Percentiles rank a stretch among this genome's conserved stretches.
phyloP scores from a whole-genome alignment of 37 sponge, comb jelly and placozoan species.

The Crambe crambe region DNA sequence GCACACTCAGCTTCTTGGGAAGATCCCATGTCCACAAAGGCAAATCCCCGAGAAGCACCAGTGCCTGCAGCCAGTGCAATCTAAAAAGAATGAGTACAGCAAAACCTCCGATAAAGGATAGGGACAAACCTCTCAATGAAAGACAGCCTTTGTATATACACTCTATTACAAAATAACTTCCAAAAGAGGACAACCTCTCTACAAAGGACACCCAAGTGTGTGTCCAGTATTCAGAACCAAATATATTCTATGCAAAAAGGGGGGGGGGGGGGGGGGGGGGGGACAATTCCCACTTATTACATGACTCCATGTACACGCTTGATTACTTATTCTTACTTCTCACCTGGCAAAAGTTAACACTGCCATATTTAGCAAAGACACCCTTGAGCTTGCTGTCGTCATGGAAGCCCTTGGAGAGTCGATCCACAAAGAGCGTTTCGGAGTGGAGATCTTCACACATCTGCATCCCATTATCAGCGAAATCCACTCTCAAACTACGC shows the following conservation, averaged over 20 bases:
- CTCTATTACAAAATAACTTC: neutral
- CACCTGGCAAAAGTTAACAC: slow-evolving; percentile 79
- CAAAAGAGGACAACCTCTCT: too few relatives aligned
- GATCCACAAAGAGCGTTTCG: slow-evolving; percentile 74
- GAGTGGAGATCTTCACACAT: slow-evolving; percentile 65
- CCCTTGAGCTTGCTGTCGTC: slow-evolving; percentile 35
- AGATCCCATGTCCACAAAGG: slow-evolving; percentile 78
- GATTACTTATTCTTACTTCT: neutral
- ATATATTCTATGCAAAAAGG: neutral
- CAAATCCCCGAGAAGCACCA: slow-evolving; percentile 73
- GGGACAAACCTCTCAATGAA: too few relatives aligned
- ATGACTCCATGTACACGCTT: neutral
- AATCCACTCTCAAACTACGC: slow-evolving; percentile 75
- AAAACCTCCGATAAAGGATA: too few relatives aligned
- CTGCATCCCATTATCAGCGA: slow-evolving; percentile 67
- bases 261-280: neutral
- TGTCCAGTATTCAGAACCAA: too few relatives aligned
- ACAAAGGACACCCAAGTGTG: too few relatives aligned
- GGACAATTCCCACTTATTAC: neutral
- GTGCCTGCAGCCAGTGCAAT: slow-evolving; percentile 45
- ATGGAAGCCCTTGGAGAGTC: slow-evolving; percentile 64
- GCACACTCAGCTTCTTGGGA: slow-evolving; percentile 65
- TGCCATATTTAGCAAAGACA: slow-evolving; percentile 53
- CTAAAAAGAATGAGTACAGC: slow-evolving; percentile 11
- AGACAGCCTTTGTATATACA: too few relatives aligned